Conservation (phyloP, 2,113 vertebrate species). For the Pycnonotus jocosus region DNA sequence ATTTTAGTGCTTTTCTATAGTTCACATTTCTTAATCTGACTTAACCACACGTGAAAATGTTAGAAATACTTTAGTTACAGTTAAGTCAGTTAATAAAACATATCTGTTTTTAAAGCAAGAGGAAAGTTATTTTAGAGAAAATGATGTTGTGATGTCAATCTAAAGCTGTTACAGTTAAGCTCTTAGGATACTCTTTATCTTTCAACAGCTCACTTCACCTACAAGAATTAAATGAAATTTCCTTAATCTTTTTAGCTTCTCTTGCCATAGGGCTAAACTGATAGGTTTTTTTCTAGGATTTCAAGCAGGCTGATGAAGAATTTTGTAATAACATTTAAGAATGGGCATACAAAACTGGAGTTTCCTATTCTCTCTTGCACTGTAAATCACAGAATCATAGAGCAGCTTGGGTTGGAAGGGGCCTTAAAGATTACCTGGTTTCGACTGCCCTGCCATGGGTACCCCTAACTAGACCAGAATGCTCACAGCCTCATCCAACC, state of each 20-base stretch:
- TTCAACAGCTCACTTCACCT: neutral
- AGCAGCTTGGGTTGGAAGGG: neutral
- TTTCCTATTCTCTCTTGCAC: neutral
- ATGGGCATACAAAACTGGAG: neutral
- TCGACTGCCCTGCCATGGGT: accelerated
- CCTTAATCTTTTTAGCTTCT: neutral
- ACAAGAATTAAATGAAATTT: slow-evolving; percentile 16
- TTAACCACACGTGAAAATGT: neutral
- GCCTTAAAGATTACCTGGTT: neutral
- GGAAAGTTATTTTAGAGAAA: neutral
- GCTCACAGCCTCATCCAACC: neutral
- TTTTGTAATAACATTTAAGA: neutral
- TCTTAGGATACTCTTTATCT: neutral
- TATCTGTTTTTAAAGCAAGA: neutral
- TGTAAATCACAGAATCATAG: neutral
- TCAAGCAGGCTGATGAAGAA: neutral
- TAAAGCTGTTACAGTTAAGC: neutral
- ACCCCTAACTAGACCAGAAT: too few species aligned
- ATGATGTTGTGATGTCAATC: neutral
- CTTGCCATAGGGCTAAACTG: neutral
- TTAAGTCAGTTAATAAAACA: neutral
- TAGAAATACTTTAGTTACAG: neutral
- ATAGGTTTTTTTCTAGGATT: neutral
- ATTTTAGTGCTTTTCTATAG: neutral
- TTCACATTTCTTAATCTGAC: neutral